Percentiles rank a stretch among this genome's conserved stretches.
Evolutionary conservation across 1,140 invertebrate species (phyloP).

Genomic region (Drosophila subpulchrella): DNA sequence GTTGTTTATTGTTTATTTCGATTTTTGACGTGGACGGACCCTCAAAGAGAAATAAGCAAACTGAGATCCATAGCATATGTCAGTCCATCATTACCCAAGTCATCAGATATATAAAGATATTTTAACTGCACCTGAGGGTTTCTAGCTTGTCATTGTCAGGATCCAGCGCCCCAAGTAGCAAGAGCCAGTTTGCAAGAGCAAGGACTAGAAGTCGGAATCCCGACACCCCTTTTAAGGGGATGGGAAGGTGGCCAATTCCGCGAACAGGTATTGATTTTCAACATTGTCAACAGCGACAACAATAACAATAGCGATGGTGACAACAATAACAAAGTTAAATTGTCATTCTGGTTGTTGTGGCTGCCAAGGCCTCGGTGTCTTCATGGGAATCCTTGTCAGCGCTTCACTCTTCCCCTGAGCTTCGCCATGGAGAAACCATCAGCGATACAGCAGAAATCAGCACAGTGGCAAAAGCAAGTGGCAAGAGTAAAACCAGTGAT

Average conservation of each 20-base stretch:
- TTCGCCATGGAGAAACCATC: too few relatives aligned
- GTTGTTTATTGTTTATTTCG: not conserved
- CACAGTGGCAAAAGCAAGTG: too few relatives aligned
- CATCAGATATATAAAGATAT: too few relatives aligned
- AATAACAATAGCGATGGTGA: not conserved
- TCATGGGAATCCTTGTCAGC: not conserved
- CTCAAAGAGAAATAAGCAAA: not conserved
- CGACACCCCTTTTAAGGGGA: not conserved
- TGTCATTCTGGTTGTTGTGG: not conserved
- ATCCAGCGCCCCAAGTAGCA: too few relatives aligned
- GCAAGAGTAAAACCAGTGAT: too few relatives aligned
- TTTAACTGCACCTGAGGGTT: too few relatives aligned
- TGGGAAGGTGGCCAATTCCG: constrained; percentile 3
- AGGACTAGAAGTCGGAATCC: not conserved
- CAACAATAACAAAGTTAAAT: constrained; percentile 37
- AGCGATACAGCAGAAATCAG: too few relatives aligned
- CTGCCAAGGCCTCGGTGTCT: not conserved
- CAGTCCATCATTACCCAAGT: too few relatives aligned
- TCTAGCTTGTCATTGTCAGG: too few relatives aligned
- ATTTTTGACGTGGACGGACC: not conserved
- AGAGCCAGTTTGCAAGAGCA: not conserved
- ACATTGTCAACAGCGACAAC: constrained; percentile 17
- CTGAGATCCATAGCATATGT: not conserved
- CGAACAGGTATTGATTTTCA: constrained; percentile 48
- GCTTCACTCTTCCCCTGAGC: too few relatives aligned